Conservation (phyloP, 37 sponge, comb jelly and placozoan species). For the Hexactinellida sp. region DNA sequence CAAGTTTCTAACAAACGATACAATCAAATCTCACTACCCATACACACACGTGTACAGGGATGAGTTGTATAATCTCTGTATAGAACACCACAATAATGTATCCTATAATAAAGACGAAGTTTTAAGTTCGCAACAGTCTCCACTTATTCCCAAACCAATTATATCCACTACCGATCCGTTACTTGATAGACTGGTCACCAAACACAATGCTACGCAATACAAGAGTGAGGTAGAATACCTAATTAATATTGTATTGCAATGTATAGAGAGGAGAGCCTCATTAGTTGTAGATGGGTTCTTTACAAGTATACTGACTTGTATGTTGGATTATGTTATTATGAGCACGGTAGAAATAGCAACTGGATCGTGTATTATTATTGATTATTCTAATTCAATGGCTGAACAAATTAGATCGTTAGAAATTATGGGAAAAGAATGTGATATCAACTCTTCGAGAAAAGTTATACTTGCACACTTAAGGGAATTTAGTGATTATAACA, state of each 20-base stretch:
- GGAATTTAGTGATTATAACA: neutral
- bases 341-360: neutral
- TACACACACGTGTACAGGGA: too few species aligned
- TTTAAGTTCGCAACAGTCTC: too few species aligned
- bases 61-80: too few species aligned
- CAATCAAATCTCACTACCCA: too few species aligned
- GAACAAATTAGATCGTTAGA: neutral
- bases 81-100: too few species aligned
- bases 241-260: neutral
- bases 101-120: too few species aligned
- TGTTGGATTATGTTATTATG: neutral
- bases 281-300: neutral
- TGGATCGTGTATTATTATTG: neutral
- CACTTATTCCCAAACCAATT: neutral
- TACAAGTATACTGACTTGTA: neutral
- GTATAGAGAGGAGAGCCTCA: neutral
- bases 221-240: neutral
- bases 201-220: neutral
- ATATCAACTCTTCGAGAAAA: neutral
- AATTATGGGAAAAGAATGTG: neutral
- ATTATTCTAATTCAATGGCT: neutral
- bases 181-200: neutral
- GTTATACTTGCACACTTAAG: neutral
- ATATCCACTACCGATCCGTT: neutral
- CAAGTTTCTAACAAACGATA: neutral